A percentile compares a stretch with the other conserved stretches of the same genome.
phyloP scores from a whole-genome alignment of 2,888 invertebrate genomes.

The Andrena praecox region DNA sequence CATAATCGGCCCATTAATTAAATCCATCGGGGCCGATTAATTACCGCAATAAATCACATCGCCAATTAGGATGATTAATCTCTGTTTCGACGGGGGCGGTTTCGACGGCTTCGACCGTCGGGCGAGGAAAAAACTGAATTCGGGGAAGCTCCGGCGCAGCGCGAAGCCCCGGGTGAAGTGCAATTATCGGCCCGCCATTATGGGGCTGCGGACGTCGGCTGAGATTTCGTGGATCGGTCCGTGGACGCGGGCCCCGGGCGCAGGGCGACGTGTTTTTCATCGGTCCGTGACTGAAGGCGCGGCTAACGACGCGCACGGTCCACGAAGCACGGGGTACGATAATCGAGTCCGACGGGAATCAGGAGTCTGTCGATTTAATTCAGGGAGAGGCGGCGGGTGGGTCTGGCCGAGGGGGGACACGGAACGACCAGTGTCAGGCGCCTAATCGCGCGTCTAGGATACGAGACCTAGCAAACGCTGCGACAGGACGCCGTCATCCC shows the following conservation, averaged over 20 bases:
- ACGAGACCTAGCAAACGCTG: slow-evolving; percentile 35
- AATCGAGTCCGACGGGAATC: slow-evolving; percentile 35
- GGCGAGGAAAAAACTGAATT: background rate
- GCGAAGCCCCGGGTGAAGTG: background rate
- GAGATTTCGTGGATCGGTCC: background rate
- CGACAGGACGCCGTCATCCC: slow-evolving; percentile 15
- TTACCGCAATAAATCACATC: slow-evolving; percentile 42
- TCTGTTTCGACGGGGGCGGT: slow-evolving; percentile 14
- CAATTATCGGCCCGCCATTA: background rate
- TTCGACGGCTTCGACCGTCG: background rate
- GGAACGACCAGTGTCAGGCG: slow-evolving; percentile 10
- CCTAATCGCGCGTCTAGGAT: slow-evolving; percentile 39
- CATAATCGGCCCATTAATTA: slow-evolving; percentile 44
- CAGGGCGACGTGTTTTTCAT: background rate
- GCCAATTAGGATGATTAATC: slow-evolving; percentile 45
- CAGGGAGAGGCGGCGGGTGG: background rate
- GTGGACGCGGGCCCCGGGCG: background rate
- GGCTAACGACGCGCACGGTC: background rate
- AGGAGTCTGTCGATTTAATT: slow-evolving; percentile 23
- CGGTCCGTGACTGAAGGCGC: background rate
- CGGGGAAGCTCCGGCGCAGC: background rate
- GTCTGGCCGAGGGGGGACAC: background rate
- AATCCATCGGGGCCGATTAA: slow-evolving; percentile 35
- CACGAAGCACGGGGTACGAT: slow-evolving; percentile 10
- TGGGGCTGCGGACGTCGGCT: background rate